Percentiles rank a stretch among this genome's conserved stretches.
phyloP scores from a whole-genome alignment of 2,113 vertebrate species.

The Mastomys coucha region DNA sequence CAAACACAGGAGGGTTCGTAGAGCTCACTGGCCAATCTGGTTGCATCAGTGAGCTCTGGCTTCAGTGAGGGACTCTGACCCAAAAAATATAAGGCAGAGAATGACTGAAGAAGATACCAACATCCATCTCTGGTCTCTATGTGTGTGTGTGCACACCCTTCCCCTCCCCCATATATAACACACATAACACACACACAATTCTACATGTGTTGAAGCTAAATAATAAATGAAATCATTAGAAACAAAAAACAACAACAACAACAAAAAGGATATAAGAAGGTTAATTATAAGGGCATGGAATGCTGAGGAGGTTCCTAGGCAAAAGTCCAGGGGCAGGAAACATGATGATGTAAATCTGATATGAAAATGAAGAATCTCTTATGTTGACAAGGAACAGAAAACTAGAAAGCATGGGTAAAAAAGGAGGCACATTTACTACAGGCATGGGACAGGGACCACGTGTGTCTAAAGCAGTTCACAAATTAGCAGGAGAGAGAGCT shows the following conservation, averaged over 20 bases:
- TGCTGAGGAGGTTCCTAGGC: slow-evolving; percentile 9
- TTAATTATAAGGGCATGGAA: slow-evolving; percentile 8
- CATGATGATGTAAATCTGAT: not conserved
- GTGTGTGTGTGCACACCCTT: not conserved
- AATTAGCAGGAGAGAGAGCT: slow-evolving; percentile 31
- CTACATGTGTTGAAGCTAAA: not conserved
- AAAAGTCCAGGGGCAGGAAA: not conserved
- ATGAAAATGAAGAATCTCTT: not conserved
- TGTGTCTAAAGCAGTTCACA: not conserved
- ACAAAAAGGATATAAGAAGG: not conserved
- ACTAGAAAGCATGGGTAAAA: slow-evolving; percentile 33
- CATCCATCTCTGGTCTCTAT: not conserved
- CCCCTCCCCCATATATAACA: not conserved
- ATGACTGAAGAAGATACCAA: not conserved
- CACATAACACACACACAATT: not conserved
- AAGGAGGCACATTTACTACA: not conserved
- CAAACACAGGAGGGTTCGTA: too few relatives aligned
- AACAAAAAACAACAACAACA: too few relatives aligned
- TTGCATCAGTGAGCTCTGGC: not conserved
- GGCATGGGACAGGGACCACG: not conserved
- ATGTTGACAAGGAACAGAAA: slow-evolving; percentile 18
- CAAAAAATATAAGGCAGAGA: too few relatives aligned
- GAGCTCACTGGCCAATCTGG: not conserved
- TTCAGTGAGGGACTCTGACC: not conserved
- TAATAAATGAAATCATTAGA: slow-evolving; percentile 27